These are phyloP conservation scores for Apodemia hepburni DNA, from an alignment of 2,888 invertebrate genomes.

Conservation along the genomic window DNA sequence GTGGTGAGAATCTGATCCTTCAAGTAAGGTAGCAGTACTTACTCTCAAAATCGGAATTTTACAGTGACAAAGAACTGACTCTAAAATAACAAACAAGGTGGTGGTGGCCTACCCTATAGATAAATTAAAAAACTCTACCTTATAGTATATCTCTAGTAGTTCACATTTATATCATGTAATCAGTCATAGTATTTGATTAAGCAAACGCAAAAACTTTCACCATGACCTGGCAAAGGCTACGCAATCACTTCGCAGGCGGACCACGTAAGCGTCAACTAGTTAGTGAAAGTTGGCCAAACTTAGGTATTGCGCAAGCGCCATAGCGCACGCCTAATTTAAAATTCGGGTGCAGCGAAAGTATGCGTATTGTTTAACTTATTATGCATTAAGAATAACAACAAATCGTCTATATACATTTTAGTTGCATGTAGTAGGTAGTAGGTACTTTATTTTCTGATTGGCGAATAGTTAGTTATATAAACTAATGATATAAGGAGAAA, in stretches of 20 bases:
- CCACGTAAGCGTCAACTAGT: constrained; percentile 58
- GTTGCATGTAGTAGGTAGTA: no score
- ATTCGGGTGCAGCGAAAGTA: constrained; percentile 75
- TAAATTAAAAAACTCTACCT: no score
- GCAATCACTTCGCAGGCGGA: constrained; percentile 72
- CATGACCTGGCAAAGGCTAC: constrained; percentile 55
- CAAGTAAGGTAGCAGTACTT: no score
- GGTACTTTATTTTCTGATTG: no score
- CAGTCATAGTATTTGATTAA: constrained; percentile 29
- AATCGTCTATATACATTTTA: neutral
- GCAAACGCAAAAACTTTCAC: constrained; percentile 66
- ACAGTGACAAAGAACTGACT: no score
- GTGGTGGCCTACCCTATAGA: no score
- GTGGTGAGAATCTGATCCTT: no score
- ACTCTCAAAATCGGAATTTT: no score
- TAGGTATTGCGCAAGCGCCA: constrained; percentile 72
- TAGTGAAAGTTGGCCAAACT: constrained; percentile 77
- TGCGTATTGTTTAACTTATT: constrained; percentile 41
- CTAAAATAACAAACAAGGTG: no score
- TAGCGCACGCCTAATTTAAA: constrained; percentile 58
- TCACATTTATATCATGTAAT: neutral
- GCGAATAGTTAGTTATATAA: no score
- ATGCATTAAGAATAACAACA: neutral
- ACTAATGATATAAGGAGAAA: no score
- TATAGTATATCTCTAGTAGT: no score